Base-by-base conservation (phyloP, 2,797 vertebrate genomes). In the Neopelma chrysocephalum region DNA sequence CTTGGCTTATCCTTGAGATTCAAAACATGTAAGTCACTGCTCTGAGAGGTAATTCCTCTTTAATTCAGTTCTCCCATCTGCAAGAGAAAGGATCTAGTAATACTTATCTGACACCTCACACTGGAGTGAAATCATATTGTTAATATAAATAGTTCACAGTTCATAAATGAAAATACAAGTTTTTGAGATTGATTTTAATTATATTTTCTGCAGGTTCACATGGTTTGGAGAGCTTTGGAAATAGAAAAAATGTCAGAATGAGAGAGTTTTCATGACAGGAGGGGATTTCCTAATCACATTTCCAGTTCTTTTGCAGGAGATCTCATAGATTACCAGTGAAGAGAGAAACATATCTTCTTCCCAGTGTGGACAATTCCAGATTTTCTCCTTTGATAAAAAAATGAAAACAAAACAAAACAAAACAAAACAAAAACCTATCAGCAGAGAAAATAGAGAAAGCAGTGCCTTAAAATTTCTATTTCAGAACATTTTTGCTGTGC, bases 151-250 rank as follows among this genome's bases (percentile, higher is more conserved):
- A 79, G 34, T 80, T 94, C 36, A 68, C 73, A 87, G 45, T 57
- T 90, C 82, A 90, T 89, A 95, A 94, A 92, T 48, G 16, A 85
- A 96, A 92, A 86, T 57, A 64, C 27, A 88, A 54, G 32, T 3
- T 50, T 90, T 60, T 82, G 57, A 87, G 62, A 82, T 92, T 70
- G 84, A 87, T 90, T 91, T 90, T 84, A 71, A 71, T 82, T 80
- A 11, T 68, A 58, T 89, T 85, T 91, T 80, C 78, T 82, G 43
- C 50, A 75, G 36, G 25, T 79, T 91, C 64, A 65, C 32, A 40
- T 0, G 5, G 26, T 83, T 95, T 93, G 26, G 58, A 72, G 65
- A 75, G 36, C 15, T 84, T 82, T 70, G 26, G 82, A 91, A 90
- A 71, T 5, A 82, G 60, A 90, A 88, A 88, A 93, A 91, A 77